phyloP scores from a whole-genome alignment of 2,113 vertebrate species.

The Trinectes maculatus region DNA sequence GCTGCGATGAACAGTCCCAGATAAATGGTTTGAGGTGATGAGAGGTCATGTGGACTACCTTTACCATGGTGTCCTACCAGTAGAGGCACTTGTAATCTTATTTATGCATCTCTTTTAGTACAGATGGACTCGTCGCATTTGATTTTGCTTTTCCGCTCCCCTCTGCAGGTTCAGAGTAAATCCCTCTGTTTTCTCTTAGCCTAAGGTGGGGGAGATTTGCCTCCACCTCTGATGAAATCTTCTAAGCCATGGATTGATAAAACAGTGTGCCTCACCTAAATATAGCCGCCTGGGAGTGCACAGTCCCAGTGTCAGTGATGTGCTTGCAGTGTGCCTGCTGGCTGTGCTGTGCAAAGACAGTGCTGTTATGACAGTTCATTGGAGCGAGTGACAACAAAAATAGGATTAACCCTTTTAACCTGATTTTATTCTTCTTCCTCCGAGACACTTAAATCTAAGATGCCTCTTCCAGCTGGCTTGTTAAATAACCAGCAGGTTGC shows the following conservation, averaged over 20 bases:
- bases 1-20: slow-evolving; percentile 33
- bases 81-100: slow-evolving; percentile 54
- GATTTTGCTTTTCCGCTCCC: slow-evolving; percentile 39
- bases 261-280: slow-evolving; percentile 63
- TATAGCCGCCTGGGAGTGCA: slow-evolving; percentile 66
- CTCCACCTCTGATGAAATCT: slow-evolving; percentile 67
- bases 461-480: slow-evolving; percentile 43
- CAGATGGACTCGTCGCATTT: slow-evolving; percentile 46
- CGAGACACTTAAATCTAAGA: slow-evolving; percentile 42
- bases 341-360: slow-evolving; percentile 64
- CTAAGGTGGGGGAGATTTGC: slow-evolving; percentile 69
- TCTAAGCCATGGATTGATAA: slow-evolving; percentile 69
- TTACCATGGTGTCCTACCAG: slow-evolving; percentile 35
- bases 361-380: slow-evolving; percentile 66
- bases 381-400: slow-evolving; percentile 74
- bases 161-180: slow-evolving; percentile 59
- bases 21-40: slow-evolving; percentile 30
- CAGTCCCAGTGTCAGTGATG: slow-evolving; percentile 61
- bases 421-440: slow-evolving; percentile 31
- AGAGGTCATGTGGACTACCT: slow-evolving; percentile 14
- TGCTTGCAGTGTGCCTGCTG: slow-evolving; percentile 67
- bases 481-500: slow-evolving; percentile 30
- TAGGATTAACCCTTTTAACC: slow-evolving; percentile 76
- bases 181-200: slow-evolving; percentile 54
- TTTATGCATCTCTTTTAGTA: slow-evolving; percentile 50